Evolutionary conservation across 1,140 invertebrate species (phyloP).

Genomic region (Drosophila orosa): DNA sequence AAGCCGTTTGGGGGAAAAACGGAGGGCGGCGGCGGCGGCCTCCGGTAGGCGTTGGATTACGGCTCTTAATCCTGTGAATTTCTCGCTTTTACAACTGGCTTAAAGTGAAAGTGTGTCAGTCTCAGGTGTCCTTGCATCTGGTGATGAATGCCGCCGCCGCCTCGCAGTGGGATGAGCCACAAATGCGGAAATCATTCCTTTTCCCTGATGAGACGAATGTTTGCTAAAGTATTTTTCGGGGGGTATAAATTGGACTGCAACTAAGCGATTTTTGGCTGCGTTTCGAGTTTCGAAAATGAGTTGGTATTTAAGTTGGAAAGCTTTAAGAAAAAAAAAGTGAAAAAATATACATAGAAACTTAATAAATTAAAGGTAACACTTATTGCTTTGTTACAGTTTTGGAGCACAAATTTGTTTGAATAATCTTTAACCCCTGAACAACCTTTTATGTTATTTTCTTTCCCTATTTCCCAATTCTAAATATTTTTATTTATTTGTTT

Average conservation of each 20-base stretch:
- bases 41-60: constrained; percentile 43
- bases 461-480: background rate
- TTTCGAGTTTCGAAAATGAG: background rate
- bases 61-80: constrained; percentile 52
- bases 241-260: constrained; percentile 4
- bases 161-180: constrained; percentile 13
- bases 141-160: constrained; percentile 33
- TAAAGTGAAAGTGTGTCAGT: constrained; percentile 52
- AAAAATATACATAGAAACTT: background rate
- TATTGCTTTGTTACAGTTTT: background rate
- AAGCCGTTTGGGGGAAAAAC: background rate
- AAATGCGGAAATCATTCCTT: constrained; percentile 39
- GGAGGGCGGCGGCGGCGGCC: background rate
- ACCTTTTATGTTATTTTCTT: background rate
- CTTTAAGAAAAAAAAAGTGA: background rate
- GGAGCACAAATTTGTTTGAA: background rate
- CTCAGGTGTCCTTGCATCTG: constrained; percentile 51
- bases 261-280: background rate
- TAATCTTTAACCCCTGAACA: too few species aligned
- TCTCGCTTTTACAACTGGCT: constrained; percentile 54
- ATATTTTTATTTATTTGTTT: background rate
- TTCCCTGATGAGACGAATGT: constrained; percentile 20
- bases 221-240: constrained; percentile 11
- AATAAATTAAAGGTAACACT: background rate
- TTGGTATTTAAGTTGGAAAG: background rate